Percentiles rank a stretch among this genome's conserved stretches.
These are phyloP conservation scores for Brachionus rubens DNA, from an alignment of 1,140 invertebrate genomes.

Conservation along the genomic window DNA sequence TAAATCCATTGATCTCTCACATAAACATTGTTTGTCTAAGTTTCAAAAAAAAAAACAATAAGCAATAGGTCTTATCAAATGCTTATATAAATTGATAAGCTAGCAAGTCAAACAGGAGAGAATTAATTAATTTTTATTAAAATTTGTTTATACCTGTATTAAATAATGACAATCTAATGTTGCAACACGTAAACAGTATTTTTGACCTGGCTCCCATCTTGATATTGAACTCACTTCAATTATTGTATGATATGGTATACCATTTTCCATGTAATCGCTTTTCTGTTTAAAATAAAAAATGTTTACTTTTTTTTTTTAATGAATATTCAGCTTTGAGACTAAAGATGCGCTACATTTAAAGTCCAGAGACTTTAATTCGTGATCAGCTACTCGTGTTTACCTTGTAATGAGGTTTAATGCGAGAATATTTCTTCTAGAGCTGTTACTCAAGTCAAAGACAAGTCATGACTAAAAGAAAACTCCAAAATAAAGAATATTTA, in stretches of 20 bases:
- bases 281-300: slow-evolving; percentile 66
- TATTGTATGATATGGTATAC: slow-evolving; percentile 73
- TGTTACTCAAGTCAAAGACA: too few species aligned
- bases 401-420: too few species aligned
- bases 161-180: slow-evolving; percentile 73
- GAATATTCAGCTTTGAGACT: background rate
- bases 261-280: slow-evolving; percentile 69
- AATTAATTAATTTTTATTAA: too few species aligned
- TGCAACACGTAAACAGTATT: slow-evolving; percentile 75
- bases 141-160: slow-evolving; percentile 71
- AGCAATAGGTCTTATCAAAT: too few species aligned
- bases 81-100: too few species aligned
- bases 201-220: slow-evolving; percentile 74
- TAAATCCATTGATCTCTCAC: slow-evolving; percentile 79
- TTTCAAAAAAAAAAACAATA: background rate
- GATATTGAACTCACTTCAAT: slow-evolving; percentile 75
- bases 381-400: too few species aligned
- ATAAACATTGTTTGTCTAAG: slow-evolving; percentile 71
- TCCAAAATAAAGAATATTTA: too few species aligned
- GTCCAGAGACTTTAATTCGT: too few species aligned
- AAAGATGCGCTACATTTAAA: background rate
- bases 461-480: too few species aligned
- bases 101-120: too few species aligned
- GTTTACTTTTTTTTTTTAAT: slow-evolving; percentile 61
- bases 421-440: too few species aligned